Evolutionary conservation across 2,113 vertebrate species (phyloP).

Genomic region (Tachysurus fulvidraco): DNA sequence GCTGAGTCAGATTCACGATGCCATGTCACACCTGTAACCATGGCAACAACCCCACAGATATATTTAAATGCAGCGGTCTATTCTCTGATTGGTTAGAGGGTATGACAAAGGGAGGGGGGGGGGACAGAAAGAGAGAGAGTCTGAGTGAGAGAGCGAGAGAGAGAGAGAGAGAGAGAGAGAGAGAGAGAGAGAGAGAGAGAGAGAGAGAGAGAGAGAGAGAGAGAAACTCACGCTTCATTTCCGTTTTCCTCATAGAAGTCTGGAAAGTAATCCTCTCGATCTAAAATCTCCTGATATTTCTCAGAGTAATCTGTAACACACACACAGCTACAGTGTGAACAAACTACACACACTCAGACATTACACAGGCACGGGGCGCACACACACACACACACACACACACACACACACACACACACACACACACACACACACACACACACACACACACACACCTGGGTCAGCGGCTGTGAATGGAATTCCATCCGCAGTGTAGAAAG

Average conservation of each 20-base stretch:
- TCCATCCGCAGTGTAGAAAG: slow-evolving; percentile 95
- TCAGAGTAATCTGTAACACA: slow-evolving; percentile 89
- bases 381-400: too few relatives aligned
- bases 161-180: too few relatives aligned
- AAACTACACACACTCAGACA: slow-evolving; percentile 63
- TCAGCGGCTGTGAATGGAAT: slow-evolving; percentile 96
- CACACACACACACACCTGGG: slow-evolving; percentile 82
- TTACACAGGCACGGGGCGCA: too few relatives aligned
- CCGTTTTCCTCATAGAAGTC: slow-evolving; percentile 86
- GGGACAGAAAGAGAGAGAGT: too few relatives aligned
- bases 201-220: not conserved
- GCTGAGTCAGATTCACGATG: not conserved
- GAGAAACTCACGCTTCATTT: slow-evolving; percentile 80
- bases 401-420: too few relatives aligned
- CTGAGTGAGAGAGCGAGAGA: too few relatives aligned
- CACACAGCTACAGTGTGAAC: not conserved
- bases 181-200: too few relatives aligned
- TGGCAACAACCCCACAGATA: not conserved
- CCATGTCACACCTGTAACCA: not conserved
- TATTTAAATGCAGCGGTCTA: not conserved
- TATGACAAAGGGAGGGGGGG: too few relatives aligned
- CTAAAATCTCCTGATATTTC: slow-evolving; percentile 95
- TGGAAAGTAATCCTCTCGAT: slow-evolving; percentile 86
- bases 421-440: too few relatives aligned
- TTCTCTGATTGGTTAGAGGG: too few relatives aligned